Evolutionary conservation across 2,113 vertebrate species (phyloP), one percentile per base, ranked within the genome.

Genomic region (Rafetus swinhoei): DNA sequence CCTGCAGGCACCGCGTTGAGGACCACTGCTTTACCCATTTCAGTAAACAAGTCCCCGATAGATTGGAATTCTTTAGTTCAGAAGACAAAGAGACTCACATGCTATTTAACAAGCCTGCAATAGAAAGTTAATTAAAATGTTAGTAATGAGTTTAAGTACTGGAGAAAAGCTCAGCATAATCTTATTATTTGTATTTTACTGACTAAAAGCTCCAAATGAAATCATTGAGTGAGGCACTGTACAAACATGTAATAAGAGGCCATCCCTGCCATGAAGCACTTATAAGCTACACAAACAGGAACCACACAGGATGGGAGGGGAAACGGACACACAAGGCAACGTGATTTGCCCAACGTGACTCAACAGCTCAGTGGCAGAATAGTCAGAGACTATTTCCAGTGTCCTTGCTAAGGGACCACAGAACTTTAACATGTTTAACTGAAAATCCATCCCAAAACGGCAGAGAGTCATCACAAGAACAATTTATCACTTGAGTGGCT

Each of bases 201-300:
- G 84, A 32, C 81, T 88, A 82, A 32, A 32, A 53, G 1, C n/a
- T 81, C 53, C 22, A 25, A 2, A 2, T 72, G 87, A 84, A 35
- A 35, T 45, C 9, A 35, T 21, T 72, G n/a, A 69, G 7, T 14
- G 5, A 69, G 32, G 16, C 12, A 6, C 18, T 0, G 0, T 2
- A 6, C 25, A 79, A 53, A 79, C 57, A 59, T 9, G 39, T 1
- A 15, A 39, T 39, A 79, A 72, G 90, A 81, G 22, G 52, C 1
- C 0, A 32, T 83, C 35, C 76, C 56, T 59, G 56, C 60, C 3
- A 4, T 50, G 24, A 22, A 14, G 35, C 21, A 3, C 35, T 76
- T 59, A 56, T 8, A 4, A 45, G 24, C 22, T 50, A 50, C 39
- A 50, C 25, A 45, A 24, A 25, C 27, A 8, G 9, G 54, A 24